Conservation (phyloP, 2,113 vertebrate genomes). For the Phoxinus phoxinus region DNA sequence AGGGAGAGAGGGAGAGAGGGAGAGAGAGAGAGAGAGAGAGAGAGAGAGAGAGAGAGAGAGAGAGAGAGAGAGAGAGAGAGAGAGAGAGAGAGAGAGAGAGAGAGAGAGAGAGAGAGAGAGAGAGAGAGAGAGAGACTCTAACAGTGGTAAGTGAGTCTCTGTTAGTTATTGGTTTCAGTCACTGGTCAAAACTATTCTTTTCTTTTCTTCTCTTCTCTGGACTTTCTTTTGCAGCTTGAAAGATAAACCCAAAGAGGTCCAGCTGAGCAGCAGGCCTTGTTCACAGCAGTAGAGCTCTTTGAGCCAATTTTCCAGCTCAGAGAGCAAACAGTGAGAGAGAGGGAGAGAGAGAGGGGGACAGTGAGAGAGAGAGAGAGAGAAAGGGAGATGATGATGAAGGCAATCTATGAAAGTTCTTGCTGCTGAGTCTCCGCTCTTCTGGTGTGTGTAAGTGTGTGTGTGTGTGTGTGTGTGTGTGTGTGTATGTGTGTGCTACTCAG, state of each 20-base stretch:
- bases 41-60: slow-evolving; percentile 20
- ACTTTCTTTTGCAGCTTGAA: slow-evolving; percentile 72
- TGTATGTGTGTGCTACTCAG: slow-evolving; percentile 50
- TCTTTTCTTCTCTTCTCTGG: slow-evolving; percentile 71
- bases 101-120: slow-evolving; percentile 46
- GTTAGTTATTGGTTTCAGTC: slow-evolving; percentile 83
- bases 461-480: slow-evolving; percentile 29
- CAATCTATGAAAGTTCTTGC: slow-evolving; percentile 60
- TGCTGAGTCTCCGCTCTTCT: slow-evolving; percentile 44
- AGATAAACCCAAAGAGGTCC: slow-evolving; percentile 80
- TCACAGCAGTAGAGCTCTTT: slow-evolving; percentile 82
- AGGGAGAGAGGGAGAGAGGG: slow-evolving; percentile 51
- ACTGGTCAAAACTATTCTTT: slow-evolving; percentile 82
- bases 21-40: slow-evolving; percentile 55
- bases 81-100: slow-evolving; percentile 39
- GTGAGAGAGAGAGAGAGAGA: slow-evolving; percentile 46
- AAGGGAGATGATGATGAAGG: slow-evolving; percentile 48
- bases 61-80: slow-evolving; percentile 55
- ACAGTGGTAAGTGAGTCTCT: slow-evolving; percentile 76
- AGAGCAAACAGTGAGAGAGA: slow-evolving; percentile 78
- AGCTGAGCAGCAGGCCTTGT: slow-evolving; percentile 82
- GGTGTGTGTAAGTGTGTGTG: slow-evolving; percentile 32
- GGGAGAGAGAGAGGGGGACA: slow-evolving; percentile 67
- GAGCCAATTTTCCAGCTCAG: slow-evolving; percentile 85
- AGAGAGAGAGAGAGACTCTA: slow-evolving; percentile 58